Conservation (phyloP, 2,888 invertebrate genomes). For the Coremacera marginata region DNA sequence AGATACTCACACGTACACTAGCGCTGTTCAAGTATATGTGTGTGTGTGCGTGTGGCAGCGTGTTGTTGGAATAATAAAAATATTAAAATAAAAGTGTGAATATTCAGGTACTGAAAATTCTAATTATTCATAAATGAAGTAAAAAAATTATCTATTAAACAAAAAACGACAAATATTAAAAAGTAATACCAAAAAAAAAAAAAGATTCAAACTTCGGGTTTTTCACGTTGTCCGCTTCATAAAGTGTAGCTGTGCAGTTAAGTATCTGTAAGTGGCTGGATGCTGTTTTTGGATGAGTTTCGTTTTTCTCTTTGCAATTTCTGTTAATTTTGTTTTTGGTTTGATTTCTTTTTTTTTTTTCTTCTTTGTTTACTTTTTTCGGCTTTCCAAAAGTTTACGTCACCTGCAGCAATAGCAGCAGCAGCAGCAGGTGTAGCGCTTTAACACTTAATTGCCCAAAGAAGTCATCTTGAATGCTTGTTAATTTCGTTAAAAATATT, state of each 20-base stretch:
- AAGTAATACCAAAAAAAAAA: not conserved
- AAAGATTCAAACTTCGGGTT: not conserved
- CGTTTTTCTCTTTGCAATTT: not conserved
- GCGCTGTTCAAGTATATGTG: not conserved
- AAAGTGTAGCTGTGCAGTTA: not conserved
- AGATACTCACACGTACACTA: slow-evolving; percentile 28
- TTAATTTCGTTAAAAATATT: too few species aligned
- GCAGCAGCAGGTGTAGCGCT: not conserved
- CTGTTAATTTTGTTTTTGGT: not conserved
- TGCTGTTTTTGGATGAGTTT: not conserved
- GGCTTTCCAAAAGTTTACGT: not conserved
- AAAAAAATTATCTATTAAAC: not conserved
- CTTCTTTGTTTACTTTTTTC: not conserved
- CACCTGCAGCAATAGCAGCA: not conserved
- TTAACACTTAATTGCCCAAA: too few species aligned
- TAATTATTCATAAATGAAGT: too few species aligned
- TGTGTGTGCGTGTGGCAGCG: too few species aligned
- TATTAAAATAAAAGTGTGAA: too few species aligned
- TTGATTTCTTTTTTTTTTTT: not conserved
- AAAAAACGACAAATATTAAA: slow-evolving; percentile 23
- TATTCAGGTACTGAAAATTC: too few species aligned
- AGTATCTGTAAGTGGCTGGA: not conserved
- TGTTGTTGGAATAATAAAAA: too few species aligned
- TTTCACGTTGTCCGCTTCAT: not conserved
- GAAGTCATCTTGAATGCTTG: too few species aligned